Base-by-base conservation (phyloP, 2,888 invertebrate genomes). In the Drymonia ruficornis region DNA sequence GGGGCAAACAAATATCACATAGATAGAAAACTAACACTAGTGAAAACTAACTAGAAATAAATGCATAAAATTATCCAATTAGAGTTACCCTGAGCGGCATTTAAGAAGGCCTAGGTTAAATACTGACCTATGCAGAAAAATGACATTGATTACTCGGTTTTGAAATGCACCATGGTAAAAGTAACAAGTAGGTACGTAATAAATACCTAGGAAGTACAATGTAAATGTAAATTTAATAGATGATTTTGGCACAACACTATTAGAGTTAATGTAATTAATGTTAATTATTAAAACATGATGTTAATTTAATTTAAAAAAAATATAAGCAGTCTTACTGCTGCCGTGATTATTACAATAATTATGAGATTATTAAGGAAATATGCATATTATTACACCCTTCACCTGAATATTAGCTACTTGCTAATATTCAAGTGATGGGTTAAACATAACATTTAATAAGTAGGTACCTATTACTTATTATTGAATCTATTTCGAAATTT, bases 21-120 rank as follows among this genome's bases (percentile, higher is more conserved):
- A 3, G 11, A 11, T 11, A 9, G 11, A 31, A 12, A 11, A 31
- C 31, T 1, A 11, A 9, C 12, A 9, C 12, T n/a, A n/a, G n/a
- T n/a, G 11, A 31, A 31, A 2, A 1, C 3, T 31, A 67, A 23
- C 23, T 23, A 7, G 23, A 23, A 56, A 63, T 56, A 65, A 61
- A 67, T 59, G 43, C 61, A 60, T 54, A 62, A 65, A 53, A 56
- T 72, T 56, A 76, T 75, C 70, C 68, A 75, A 78, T 74, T 76
- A 75, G 55, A 61, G 49, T 49, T 61, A 63, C 65, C 63, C 63
- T 52, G 43, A 60, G 56, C 31, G 29, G 53, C 49, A 67, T 63
- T 59, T 54, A 61, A 55, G 61, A 70, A 72, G 69, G 67, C 64
- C 63, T 74, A 70, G 67, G 62, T 69, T 63, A 53, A 52, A 60